Percentiles rank a stretch among this genome's conserved stretches.
Conservation (phyloP, 2,797 vertebrate genomes). For the Pseudochirops cupreus region DNA sequence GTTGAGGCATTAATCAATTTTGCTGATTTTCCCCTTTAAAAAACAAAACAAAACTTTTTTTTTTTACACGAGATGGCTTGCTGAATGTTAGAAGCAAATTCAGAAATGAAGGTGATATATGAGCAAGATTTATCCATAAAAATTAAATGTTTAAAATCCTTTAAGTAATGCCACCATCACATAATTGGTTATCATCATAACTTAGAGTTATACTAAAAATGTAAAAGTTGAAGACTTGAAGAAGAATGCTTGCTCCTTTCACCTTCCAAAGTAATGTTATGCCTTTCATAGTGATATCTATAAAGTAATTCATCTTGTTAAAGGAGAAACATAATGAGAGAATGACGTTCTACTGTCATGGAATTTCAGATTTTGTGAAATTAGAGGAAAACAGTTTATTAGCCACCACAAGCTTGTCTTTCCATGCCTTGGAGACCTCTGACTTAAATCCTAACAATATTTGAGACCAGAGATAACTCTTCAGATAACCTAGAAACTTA, state of each 20-base stretch:
- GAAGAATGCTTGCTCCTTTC: neutral
- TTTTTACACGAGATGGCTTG: neutral
- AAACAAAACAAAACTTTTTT: no score
- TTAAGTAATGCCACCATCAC: neutral
- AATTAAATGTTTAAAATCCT: neutral
- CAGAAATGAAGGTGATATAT: neutral
- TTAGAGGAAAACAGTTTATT: neutral
- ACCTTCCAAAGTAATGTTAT: conserved; percentile 37
- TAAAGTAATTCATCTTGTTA: conserved; percentile 29
- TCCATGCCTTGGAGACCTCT: neutral
- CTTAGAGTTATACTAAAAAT: neutral
- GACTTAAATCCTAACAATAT: neutral
- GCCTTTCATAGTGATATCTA: neutral
- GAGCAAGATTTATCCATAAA: neutral
- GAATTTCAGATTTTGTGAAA: neutral
- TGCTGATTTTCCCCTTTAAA: neutral
- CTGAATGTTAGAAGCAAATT: neutral
- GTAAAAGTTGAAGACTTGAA: conserved; percentile 8
- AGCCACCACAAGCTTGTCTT: neutral
- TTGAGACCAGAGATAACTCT: neutral
- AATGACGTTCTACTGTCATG: neutral
- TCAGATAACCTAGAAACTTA: neutral
- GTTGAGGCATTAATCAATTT: neutral
- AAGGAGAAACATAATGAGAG: conserved; percentile 27
- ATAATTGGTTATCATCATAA: neutral